Percentiles rank a stretch among this genome's conserved stretches.
These are phyloP conservation scores for Andinoacara biseriatus DNA, from an alignment of 2,113 vertebrate species.

Conservation along the genomic window DNA sequence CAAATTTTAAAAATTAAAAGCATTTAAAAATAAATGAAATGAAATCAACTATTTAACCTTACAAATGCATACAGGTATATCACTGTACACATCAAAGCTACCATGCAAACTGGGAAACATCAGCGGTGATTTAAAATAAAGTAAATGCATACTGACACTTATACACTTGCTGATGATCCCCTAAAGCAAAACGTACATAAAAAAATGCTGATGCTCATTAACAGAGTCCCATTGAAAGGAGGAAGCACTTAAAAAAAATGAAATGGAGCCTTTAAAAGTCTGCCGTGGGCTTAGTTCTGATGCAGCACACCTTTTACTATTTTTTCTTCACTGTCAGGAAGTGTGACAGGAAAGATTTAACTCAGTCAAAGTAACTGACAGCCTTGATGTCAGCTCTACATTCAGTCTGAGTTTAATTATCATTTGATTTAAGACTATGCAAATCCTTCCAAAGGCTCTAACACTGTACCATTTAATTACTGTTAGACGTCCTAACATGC, in stretches of 20 bases:
- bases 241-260: background rate
- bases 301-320: background rate
- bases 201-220: background rate
- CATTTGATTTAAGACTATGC: background rate
- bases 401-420: conserved; percentile 29
- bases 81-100: conserved; percentile 56
- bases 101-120: conserved; percentile 57
- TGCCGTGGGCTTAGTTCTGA: background rate
- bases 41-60: conserved; percentile 16
- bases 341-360: conserved; percentile 1
- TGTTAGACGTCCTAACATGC: conserved; percentile 13
- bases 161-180: background rate
- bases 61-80: conserved; percentile 12
- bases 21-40: conserved; percentile 6
- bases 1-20: conserved; percentile 4
- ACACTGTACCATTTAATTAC: conserved; percentile 56
- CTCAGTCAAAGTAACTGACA: background rate
- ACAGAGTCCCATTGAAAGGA: conserved; percentile 13
- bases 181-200: conserved; percentile 13
- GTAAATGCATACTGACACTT: conserved; percentile 5
- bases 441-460: conserved; percentile 22
- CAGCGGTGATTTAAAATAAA: conserved; percentile 45
- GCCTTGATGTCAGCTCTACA: conserved; percentile 18
- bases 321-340: background rate
- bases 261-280: conserved; percentile 10